phyloP scores from a whole-genome alignment of 2,113 vertebrate species.

The Amblyornis subalaris region DNA sequence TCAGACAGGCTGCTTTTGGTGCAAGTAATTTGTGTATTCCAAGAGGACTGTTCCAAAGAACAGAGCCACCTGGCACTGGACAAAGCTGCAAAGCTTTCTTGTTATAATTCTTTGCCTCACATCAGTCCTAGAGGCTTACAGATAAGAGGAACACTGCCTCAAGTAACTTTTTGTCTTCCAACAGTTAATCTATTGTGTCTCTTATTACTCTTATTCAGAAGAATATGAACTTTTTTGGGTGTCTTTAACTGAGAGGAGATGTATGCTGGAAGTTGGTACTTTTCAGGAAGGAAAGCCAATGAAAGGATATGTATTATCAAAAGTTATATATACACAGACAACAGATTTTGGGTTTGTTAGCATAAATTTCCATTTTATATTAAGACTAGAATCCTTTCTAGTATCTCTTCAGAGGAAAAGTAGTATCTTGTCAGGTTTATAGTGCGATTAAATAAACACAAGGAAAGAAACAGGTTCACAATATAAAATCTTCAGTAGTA shows the following conservation, averaged over 20 bases:
- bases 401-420: not conserved
- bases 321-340: not conserved
- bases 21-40: not conserved
- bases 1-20: not conserved
- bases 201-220: not conserved
- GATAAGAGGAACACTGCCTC: not conserved
- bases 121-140: not conserved
- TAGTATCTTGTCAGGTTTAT: not conserved
- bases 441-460: not conserved
- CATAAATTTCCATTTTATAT: conserved; percentile 9
- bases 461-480: conserved; percentile 27
- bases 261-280: not conserved
- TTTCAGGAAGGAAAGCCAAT: not conserved
- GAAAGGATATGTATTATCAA: not conserved
- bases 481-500: conserved; percentile 1
- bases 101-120: not conserved
- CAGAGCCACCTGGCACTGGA: not conserved
- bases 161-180: not conserved
- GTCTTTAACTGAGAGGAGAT: not conserved
- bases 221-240: not conserved
- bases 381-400: not conserved
- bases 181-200: not conserved
- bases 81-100: not conserved
- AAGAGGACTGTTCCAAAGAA: not conserved
- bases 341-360: not conserved